Base-by-base conservation (phyloP, 2,113 vertebrate species). In the Sapajus apella region DNA sequence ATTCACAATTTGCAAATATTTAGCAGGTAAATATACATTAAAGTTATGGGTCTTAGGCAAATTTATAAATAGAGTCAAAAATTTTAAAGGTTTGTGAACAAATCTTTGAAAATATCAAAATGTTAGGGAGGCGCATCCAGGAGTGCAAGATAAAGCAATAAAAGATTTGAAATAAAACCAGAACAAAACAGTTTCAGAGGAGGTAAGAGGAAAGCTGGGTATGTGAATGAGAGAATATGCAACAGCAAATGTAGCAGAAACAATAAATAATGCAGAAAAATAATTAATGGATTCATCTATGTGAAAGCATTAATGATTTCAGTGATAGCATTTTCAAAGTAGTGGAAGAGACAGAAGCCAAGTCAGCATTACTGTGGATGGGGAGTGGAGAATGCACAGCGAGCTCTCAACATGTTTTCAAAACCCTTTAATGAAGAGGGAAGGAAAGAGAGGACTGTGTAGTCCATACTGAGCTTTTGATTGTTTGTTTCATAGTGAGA, bases 231-330 rank as follows among this genome's bases (percentile, higher is more conserved):
- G 37, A 81, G 4, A 72, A 11, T 58, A 68, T 11, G 6, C 40
- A 72, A n/a, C 72, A 76, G 17, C 70, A 66, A 95, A 72, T 30
- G 6, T 25, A 86, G n/a, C 32, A 56, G 35, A 58, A 89, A 27
- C 20, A 68, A 52, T 82, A 50, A 88, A 76, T 89, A 88, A 85
- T 61, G 45, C n/a, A 77, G 72, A 93, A 92, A 94, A 89, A 52
- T 66, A 68, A 86, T 87, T 43, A 52, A 23, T 79, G 58, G 43
- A 27, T 50, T 23, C 37, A 2, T 5, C 18, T 9, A 21, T 18
- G 13, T 64, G 23, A 86, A 90, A 86, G 37, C 52, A 8, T 52
- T n/a, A 64, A 30, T 45, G 16, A 77, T 89, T 75, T 91, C 56
- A 84, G 32, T n/a, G 75, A 72, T 8, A 52, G 37, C 40, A 58